Evolutionary conservation across 2,888 invertebrate genomes (phyloP).

Genomic region (Drosophila pseudotakahashii): DNA sequence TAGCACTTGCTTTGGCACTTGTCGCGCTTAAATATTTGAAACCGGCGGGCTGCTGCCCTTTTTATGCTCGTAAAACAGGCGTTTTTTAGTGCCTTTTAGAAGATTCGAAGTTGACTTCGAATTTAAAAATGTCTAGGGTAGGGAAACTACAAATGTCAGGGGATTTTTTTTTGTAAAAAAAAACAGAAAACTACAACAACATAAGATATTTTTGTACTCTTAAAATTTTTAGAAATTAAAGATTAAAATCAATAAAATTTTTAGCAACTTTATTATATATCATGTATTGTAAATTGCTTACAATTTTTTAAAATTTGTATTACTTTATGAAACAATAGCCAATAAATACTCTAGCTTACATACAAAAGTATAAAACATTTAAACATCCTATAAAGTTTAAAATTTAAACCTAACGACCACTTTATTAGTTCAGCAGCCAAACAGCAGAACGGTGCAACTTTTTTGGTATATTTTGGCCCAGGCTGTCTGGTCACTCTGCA

Average conservation of each 20-base stretch:
- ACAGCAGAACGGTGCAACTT: neutral
- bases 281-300: too few relatives aligned
- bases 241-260: too few relatives aligned
- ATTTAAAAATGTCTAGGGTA: neutral
- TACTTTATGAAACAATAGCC: too few relatives aligned
- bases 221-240: too few relatives aligned
- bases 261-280: too few relatives aligned
- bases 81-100: conserved; percentile 15
- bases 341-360: too few relatives aligned
- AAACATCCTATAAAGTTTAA: too few relatives aligned
- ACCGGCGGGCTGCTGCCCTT: conserved; percentile 6
- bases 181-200: too few relatives aligned
- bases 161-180: too few relatives aligned
- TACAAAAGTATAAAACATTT: too few relatives aligned
- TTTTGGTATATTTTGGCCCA: neutral
- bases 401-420: neutral
- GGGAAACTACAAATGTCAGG: neutral
- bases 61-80: conserved; percentile 7
- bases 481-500: conserved; percentile 6
- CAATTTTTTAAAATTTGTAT: too few relatives aligned
- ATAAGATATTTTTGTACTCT: too few relatives aligned
- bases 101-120: neutral
- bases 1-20: conserved; percentile 19
- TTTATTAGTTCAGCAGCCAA: neutral
- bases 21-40: conserved; percentile 27